Base-by-base conservation (phyloP, 2,888 invertebrate species). In the Idaea straminata region DNA sequence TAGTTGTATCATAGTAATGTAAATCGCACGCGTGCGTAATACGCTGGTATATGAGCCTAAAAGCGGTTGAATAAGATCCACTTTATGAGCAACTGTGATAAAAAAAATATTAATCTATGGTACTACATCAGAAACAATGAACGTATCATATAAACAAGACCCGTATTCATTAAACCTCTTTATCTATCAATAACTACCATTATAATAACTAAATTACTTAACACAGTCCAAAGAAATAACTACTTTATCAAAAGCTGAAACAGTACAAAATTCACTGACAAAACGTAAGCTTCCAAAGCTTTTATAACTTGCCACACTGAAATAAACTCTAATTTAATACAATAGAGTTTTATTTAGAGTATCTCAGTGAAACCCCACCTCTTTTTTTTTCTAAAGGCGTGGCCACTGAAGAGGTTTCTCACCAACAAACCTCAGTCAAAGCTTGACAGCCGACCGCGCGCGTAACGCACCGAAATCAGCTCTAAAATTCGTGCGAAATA, bases 201-300 rank as follows among this genome's bases (percentile, higher is more conserved):
- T 70, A 62, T 69, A 66, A 73, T 71, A 68, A 68, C 71, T 61
- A 68, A 68, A 70, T 70, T 77, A 75, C 74, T 74, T 47, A 47
- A 47, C 47, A 2, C 7, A 73, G 77, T 73, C 77, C 74, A 62
- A 36, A 35, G 15, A 38, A 65, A 34, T 35, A 36, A 5, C 6
- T 65, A 58, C 66, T 61, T 60, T 65, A 66, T 59, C 3, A 0
- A 5, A 38, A 35, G 0, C 0, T 0, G 2, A 6, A 71, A 75
- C 65, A 67, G 69, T 63, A 64, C 34, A 72, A 63, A 71, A 59
- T 74, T 4, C 57, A 13, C 59, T 63, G 65, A n/a, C 4, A 1
- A 57, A 59, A 15, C 16, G 35, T 15, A 65, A 61, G 63, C 58
- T 67, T 47, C 63, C 57, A 61, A 70, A 65, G 69, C 66, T 67